Base-by-base conservation (phyloP, 2,113 vertebrate genomes). In the Lontra canadensis region DNA sequence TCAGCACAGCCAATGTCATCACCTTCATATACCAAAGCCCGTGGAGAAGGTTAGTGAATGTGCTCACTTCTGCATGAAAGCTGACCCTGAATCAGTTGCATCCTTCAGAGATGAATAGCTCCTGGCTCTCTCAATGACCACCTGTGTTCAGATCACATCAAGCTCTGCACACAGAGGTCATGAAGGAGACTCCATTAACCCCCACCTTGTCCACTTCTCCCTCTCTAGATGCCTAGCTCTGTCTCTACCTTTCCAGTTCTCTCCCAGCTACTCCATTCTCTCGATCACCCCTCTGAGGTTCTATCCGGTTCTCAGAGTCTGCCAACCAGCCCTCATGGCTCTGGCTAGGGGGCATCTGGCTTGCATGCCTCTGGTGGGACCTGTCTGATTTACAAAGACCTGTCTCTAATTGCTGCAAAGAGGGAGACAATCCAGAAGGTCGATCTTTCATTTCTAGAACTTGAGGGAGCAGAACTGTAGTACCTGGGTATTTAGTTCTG, bases 41-140 rank as follows among this genome's bases (percentile, higher is more conserved):
- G 1, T 18, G 78, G 49, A 88, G 88, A 94, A 96, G 88, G 92
- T 97, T 61, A 97, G 95, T 94, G 84, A 83, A 23, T 34, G 42
- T 83, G n/a, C n/a, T 78, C 17, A 44, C 29, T 78, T 63, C 67
- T 83, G 17, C 31, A 34, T 1, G 39, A 34, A 83, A 74, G 39
- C 59, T 83, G 42, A 17, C 31, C 15, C 65, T 89, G 67, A 42
- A 71, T 80, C 31, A 17, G 82, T 26, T 39, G 23, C 34, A n/a
- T 81, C 42, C 29, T 36, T 67, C 26, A 82, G 39, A 63, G 44
- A 11, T n/a, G 7, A 92, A 39, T 1, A 7, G 6, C 31, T 12
- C 49, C 61, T n/a, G 78, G 4, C 1, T 92, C 20, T 39, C 61
- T 79, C 71, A 84, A 6, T 4, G 25, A 52, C 80, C 47, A 17